Percentiles rank a stretch among this genome's conserved stretches.
phyloP scores from a whole-genome alignment of 2,797 vertebrate species.

The Choloepus didactylus region DNA sequence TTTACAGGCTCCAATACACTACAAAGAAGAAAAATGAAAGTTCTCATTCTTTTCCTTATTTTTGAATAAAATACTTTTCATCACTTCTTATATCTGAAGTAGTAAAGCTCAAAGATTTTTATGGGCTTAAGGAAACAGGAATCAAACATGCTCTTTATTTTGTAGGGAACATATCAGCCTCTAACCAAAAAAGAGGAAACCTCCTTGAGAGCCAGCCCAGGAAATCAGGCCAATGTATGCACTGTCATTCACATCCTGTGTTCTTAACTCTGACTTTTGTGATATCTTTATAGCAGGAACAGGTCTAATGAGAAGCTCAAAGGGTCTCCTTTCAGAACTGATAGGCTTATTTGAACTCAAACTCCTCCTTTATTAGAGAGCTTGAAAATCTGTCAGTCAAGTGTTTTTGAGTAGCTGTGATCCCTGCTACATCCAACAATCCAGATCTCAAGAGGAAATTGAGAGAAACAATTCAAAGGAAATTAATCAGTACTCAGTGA shows the following conservation, averaged over 20 bases:
- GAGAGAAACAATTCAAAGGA: constrained; percentile 32
- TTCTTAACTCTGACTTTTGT: background rate
- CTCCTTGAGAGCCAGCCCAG: background rate
- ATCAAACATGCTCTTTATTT: background rate
- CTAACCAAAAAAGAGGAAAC: background rate
- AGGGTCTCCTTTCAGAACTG: background rate
- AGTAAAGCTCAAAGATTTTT: background rate
- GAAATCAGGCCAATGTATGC: background rate
- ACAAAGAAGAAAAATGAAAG: background rate
- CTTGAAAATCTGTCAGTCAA: background rate
- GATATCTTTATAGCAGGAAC: background rate
- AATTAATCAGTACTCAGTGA: background rate
- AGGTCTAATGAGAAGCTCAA: background rate
- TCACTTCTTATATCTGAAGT: background rate
- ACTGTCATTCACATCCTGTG: background rate
- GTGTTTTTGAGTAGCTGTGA: constrained; percentile 9
- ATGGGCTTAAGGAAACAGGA: background rate
- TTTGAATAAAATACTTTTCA: background rate
- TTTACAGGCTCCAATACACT: background rate
- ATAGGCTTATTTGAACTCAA: background rate
- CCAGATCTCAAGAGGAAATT: background rate
- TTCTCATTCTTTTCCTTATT: background rate
- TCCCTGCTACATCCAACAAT: background rate
- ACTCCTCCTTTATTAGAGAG: background rate
- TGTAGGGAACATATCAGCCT: background rate